These are phyloP conservation scores for Centropus unirufus DNA, from an alignment of 2,113 vertebrate genomes.

Conservation along the genomic window DNA sequence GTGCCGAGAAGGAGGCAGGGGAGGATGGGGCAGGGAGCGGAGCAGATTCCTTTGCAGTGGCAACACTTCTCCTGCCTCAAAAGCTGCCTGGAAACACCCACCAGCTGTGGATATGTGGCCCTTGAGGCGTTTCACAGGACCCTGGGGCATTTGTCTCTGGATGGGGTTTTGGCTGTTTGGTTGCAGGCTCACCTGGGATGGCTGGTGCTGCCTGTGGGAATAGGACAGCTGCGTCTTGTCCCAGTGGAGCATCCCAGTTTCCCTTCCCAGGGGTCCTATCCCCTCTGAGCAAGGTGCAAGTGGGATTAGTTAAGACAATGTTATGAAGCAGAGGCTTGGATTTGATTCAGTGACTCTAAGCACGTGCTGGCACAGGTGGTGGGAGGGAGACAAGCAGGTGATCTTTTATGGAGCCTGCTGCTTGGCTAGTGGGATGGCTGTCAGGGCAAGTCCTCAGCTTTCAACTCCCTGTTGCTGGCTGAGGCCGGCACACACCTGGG, in stretches of 20 bases:
- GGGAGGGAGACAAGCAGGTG: accelerated
- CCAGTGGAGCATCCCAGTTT: not conserved
- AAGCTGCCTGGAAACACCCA: not conserved
- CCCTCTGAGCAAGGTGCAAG: not conserved
- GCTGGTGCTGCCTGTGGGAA: accelerated
- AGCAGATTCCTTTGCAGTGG: not conserved
- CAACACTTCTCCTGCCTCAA: accelerated
- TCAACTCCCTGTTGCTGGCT: not conserved
- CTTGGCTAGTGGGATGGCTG: not conserved
- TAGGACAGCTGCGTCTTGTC: not conserved
- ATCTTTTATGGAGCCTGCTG: not conserved
- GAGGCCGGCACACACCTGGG: accelerated
- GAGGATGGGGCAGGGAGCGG: accelerated
- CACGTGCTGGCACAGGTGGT: accelerated
- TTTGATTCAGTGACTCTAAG: not conserved
- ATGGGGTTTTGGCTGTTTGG: not conserved
- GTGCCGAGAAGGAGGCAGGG: not conserved
- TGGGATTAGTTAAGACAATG: not conserved
- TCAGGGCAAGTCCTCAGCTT: not conserved
- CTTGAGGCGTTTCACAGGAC: not conserved
- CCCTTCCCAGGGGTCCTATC: not conserved
- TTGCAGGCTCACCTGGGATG: accelerated
- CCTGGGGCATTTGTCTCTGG: not conserved
- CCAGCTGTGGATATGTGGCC: not conserved
- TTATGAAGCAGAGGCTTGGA: not conserved